Conservation (phyloP, 2,888 invertebrate genomes). For the Argynnis bischoffii region DNA sequence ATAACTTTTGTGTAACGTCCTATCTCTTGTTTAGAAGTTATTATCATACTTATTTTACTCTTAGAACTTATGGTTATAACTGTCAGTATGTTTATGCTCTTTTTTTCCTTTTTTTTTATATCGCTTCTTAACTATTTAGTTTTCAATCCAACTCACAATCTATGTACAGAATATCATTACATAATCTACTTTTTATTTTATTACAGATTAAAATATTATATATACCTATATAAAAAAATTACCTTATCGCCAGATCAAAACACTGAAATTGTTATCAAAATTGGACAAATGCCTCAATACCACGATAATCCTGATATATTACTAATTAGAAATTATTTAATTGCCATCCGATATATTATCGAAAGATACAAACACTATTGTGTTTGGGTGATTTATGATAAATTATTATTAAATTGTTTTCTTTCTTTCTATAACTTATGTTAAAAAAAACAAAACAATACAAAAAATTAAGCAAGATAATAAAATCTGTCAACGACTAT, state of each 20-base stretch:
- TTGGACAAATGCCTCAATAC: conserved; percentile 24
- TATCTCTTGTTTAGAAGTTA: not conserved
- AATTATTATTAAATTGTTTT: not conserved
- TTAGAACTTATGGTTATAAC: too few relatives aligned
- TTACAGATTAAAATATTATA: not conserved
- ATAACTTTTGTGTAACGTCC: conserved; percentile 61
- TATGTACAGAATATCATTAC: too few relatives aligned
- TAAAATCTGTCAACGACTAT: too few relatives aligned
- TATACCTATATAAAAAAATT: not conserved
- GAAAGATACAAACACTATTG: not conserved
- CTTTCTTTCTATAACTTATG: too few relatives aligned
- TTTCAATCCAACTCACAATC: too few relatives aligned
- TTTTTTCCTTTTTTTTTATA: not conserved
- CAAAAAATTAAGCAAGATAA: too few relatives aligned
- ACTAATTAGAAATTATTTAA: conserved; percentile 30
- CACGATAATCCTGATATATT: conserved; percentile 24
- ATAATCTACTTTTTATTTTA: not conserved
- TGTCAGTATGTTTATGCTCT: too few relatives aligned
- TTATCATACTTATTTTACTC: too few relatives aligned
- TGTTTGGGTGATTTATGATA: conserved; percentile 2
- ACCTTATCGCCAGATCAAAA: conserved; percentile 34
- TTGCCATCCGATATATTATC: conserved; percentile 19
- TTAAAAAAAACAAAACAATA: too few relatives aligned
- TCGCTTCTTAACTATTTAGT: too few relatives aligned
- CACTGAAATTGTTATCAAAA: conserved; percentile 26